Evolutionary conservation across 2,113 vertebrate species (phyloP).

Genomic region (Pelusios castaneus): DNA sequence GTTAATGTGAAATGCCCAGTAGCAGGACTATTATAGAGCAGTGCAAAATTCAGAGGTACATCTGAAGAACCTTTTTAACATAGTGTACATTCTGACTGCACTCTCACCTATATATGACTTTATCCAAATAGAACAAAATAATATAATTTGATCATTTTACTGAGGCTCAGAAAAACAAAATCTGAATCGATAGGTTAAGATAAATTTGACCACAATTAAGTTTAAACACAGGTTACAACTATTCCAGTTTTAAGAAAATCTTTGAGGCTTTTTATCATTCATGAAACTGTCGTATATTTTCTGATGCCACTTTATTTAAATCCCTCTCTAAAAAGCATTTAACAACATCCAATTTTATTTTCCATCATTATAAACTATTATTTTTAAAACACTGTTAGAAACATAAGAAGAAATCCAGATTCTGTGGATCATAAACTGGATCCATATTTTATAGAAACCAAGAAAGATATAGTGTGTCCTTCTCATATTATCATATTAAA

Average conservation of each 20-base stretch:
- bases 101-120: not conserved
- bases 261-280: not conserved
- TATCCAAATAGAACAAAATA: not conserved
- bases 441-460: constrained; percentile 20
- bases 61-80: not conserved
- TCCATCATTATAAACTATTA: not conserved
- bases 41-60: not conserved
- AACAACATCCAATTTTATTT: constrained; percentile 4
- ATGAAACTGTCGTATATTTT: not conserved
- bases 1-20: not conserved
- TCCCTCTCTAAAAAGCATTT: not conserved
- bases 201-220: not conserved
- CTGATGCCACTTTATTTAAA: not conserved
- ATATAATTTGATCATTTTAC: not conserved
- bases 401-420: not conserved
- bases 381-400: not conserved
- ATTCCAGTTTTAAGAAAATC: not conserved
- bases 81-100: not conserved
- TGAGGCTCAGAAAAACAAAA: not conserved
- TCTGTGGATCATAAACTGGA: not conserved
- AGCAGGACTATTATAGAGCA: not conserved
- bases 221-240: not conserved
- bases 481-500: constrained; percentile 54
- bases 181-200: not conserved
- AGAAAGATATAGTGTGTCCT: constrained; percentile 24